Evolutionary conservation across 2,888 invertebrate genomes (phyloP).

Genomic region (Schrankia costaestrigalis): DNA sequence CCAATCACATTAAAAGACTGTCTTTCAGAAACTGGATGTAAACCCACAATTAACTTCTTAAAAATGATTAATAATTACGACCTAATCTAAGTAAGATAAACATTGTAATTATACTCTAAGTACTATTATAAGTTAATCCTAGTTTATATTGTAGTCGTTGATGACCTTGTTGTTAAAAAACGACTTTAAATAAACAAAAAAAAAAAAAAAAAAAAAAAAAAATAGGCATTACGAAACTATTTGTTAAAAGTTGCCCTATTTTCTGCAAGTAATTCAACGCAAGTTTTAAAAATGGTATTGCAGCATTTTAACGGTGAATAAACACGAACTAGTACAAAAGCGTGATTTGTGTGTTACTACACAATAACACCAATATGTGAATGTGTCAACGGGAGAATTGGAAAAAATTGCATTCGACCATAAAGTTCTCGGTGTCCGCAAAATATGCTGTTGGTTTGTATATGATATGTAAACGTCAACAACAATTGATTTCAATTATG

Average conservation of each 20-base stretch:
- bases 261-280: slow-evolving; percentile 10
- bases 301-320: slow-evolving; percentile 33
- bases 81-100: too few relatives aligned
- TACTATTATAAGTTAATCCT: too few relatives aligned
- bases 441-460: slow-evolving; percentile 29
- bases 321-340: slow-evolving; percentile 43
- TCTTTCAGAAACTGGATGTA: too few relatives aligned
- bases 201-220: too few relatives aligned
- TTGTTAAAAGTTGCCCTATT: slow-evolving; percentile 16
- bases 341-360: slow-evolving; percentile 40
- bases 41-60: too few relatives aligned
- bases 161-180: too few relatives aligned
- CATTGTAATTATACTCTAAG: too few relatives aligned
- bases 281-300: slow-evolving; percentile 24
- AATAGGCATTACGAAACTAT: slow-evolving; percentile 14
- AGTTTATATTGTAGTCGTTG: too few relatives aligned
- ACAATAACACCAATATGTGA: slow-evolving; percentile 29
- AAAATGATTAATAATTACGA: too few relatives aligned
- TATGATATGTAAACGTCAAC: slow-evolving; percentile 1
- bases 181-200: too few relatives aligned
- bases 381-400: slow-evolving; percentile 51
- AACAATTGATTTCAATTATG: too few relatives aligned
- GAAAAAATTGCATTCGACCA: slow-evolving; percentile 52
- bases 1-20: too few relatives aligned
- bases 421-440: slow-evolving; percentile 50